Percentiles rank a stretch among this genome's conserved stretches.
Evolutionary conservation across 2,797 vertebrate genomes (phyloP).

Genomic region (Gorsachius magnificus): DNA sequence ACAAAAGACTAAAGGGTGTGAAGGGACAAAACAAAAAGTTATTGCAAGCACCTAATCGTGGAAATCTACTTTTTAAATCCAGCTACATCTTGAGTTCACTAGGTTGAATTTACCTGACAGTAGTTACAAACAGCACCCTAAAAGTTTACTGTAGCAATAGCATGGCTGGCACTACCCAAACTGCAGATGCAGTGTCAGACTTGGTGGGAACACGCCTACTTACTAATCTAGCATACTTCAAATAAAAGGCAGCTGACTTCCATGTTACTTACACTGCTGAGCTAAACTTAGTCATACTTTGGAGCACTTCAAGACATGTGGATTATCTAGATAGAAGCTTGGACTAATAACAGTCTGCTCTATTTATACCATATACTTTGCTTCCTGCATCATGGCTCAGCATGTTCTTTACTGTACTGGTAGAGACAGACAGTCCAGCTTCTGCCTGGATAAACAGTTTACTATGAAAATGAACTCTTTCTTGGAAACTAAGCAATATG

Average conservation of each 20-base stretch:
- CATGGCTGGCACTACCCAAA: neutral
- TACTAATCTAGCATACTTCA: neutral
- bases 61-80: neutral
- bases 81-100: neutral
- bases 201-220: neutral
- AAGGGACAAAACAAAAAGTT: neutral
- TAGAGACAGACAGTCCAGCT: neutral
- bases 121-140: neutral
- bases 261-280: neutral
- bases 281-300: conserved; percentile 39
- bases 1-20: conserved; percentile 82
- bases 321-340: conserved; percentile 16
- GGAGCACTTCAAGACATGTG: conserved; percentile 1
- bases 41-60: neutral
- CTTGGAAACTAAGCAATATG: neutral
- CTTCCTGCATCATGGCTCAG: neutral
- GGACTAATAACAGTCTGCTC: conserved; percentile 40
- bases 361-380: conserved; percentile 15
- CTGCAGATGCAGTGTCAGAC: neutral
- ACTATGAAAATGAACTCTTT: neutral
- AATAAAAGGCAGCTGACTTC: conserved; percentile 4
- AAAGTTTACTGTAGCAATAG: neutral
- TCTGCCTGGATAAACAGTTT: neutral
- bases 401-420: neutral
- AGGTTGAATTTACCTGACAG: neutral